Conservation (phyloP, 37 sponge, comb jelly and placozoan species). For the Geodia barretti region DNA sequence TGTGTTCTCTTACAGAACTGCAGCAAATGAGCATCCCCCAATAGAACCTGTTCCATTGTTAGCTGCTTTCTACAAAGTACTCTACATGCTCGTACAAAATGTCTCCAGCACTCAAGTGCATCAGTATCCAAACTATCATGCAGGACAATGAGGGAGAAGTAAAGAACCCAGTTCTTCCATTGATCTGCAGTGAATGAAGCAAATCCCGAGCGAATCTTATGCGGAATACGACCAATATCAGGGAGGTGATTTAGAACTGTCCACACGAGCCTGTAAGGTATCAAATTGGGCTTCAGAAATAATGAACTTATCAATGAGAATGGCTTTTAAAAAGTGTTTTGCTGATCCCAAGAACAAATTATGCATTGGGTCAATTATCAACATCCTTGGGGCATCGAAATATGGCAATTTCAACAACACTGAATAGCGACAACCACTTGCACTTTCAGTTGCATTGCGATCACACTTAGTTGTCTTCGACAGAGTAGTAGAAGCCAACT, state of each 20-base stretch:
- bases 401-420: constrained; percentile 24
- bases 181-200: background rate
- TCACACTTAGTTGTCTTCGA: background rate
- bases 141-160: background rate
- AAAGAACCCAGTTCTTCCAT: background rate
- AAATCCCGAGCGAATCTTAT: constrained; percentile 24
- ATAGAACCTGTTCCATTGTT: constrained; percentile 12
- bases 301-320: background rate
- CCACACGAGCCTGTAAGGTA: constrained; percentile 1
- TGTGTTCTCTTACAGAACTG: constrained; percentile 26
- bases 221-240: constrained; percentile 34
- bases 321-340: constrained; percentile 8
- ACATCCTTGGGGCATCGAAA: constrained; percentile 20
- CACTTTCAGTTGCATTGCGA: background rate
- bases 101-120: constrained; percentile 17
- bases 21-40: constrained; percentile 26
- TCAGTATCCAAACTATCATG: background rate
- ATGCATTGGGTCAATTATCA: constrained; percentile 43
- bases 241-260: constrained; percentile 11
- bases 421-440: constrained; percentile 23
- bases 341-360: constrained; percentile 32
- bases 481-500: background rate
- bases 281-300: background rate
- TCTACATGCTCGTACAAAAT: constrained; percentile 38
- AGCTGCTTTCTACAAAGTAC: background rate